Base-by-base conservation (phyloP, 2,113 vertebrate genomes). In the Speoplatyrhinus poulsoni region DNA sequence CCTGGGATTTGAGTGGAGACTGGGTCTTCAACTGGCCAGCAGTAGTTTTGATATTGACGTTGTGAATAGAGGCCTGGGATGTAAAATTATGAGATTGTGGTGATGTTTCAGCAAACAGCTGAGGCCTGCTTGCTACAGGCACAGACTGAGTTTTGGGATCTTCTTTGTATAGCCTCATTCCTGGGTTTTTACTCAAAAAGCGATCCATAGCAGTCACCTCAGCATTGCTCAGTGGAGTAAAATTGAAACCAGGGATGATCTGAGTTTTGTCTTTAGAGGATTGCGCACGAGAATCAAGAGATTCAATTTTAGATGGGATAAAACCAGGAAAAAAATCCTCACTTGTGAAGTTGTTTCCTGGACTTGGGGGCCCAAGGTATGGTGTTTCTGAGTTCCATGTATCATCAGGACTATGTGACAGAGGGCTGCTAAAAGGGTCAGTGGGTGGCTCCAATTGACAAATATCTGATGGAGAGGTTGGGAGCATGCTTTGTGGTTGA, bases 371-470 rank as follows among this genome's bases (percentile, higher is more conserved):
- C 49, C 92, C 90, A 5, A 94, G 82, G 67, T 94, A 93, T 0
- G 93, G 90, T 0, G 92, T 92, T 75, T 92, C 93, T 0, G 91
- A 79, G 12, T 90, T 79, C 93, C 93, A 94, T 0, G 88, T 84
- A 9, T 94, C 91, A 0, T 91, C 65, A 1, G 93, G 88, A 73
- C 91, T 91, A 72, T 94, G 93, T 11, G 93, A 92, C 57, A 94
- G 91, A 13, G 93, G 91, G 46, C 91, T 93, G 72, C 86, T 92
- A 65, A 94, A 93, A 11, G 93, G 92, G 17, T 91, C 92, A 0
- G 90, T 88, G 50, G 89, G 89, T 8, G 90, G 89, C 50, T 93
- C 91, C 12, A 91, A 79, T 0, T 89, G 86, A 60, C 91, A 93
- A 57, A 93, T 85, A 33, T 92, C 92, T 0, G 90, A 89, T 0